Evolutionary conservation across 2,797 vertebrate genomes (phyloP), one percentile per base, ranked within the genome.

Genomic region (Enteromius fasciolatus): DNA sequence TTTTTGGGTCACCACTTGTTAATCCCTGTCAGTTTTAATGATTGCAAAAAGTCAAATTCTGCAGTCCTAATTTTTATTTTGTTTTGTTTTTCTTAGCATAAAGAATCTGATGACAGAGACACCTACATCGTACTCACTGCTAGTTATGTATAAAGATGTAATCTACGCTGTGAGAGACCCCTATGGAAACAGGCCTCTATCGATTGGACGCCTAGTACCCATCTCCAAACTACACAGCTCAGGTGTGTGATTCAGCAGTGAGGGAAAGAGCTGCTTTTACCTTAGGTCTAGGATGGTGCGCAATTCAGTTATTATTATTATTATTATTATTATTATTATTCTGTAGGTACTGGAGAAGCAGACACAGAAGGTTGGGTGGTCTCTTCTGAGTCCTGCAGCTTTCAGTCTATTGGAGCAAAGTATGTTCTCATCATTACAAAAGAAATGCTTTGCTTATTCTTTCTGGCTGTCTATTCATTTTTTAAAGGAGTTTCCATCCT

Each of bases 291-390:
- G n/a, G 15, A 69, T 17, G 6, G 14, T 28, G 50, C 33, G 41
- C 44, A 69, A 44, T 36, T 39, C 0, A 11, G 41, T 50, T 70
- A 50, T 20, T 69, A 11, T 3, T 41, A 10, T 3, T 12, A 7
- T 50, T 70, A 50, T 20, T 69, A 11, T 3, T 41, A 10, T 3
- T 12, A 7, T n/a, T 6, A n/a, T 6, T 63, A 0, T 48, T 70
- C 25, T 77, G 88, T 88, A 98, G 97, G 92, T 63, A 94, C 94
- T 80, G 95, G 92, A 70, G 93, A 95, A 81, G 92, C 90, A 84
- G 96, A 98, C 91, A 97, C 97, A 0, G 98, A 99, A 93, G 98
- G 97, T 54, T 99, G 98, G 98, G 98, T 99, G 15, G 96, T 99
- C 79, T 99, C 98, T 31, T 99, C 98, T 3, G 98, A 99, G 91